A percentile compares a stretch with the other conserved stretches of the same genome.
These are phyloP conservation scores for Epizoanthus ramosus DNA, from an alignment of 92 coral and sea anemone species.

Conservation along the genomic window DNA sequence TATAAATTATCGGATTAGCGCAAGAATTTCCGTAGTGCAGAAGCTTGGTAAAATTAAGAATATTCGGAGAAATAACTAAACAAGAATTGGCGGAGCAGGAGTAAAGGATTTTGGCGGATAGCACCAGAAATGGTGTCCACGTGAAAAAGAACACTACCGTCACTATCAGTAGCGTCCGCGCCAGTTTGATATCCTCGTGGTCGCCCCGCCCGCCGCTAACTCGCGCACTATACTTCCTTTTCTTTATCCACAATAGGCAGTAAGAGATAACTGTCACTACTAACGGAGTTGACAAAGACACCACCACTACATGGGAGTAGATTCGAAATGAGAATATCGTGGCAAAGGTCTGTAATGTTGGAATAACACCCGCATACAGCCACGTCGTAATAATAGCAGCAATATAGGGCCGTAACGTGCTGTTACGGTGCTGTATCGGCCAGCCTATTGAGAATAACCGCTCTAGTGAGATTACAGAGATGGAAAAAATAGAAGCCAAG, in stretches of 20 bases:
- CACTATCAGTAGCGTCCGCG: conserved; percentile 19
- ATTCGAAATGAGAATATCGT: conserved; percentile 8
- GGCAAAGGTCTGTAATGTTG: conserved; percentile 11
- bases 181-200: conserved; percentile 20
- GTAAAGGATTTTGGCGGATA: conserved; percentile 18
- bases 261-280: conserved; percentile 24
- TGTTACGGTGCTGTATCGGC: conserved; percentile 32
- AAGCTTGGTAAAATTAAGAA: conserved; percentile 32
- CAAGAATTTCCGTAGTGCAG: conserved; percentile 36
- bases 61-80: conserved; percentile 5
- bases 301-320: conserved; percentile 17
- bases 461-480: conserved; percentile 19
- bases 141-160: conserved; percentile 31
- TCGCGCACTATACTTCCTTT: conserved; percentile 20
- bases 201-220: conserved; percentile 3
- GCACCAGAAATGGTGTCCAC: conserved; percentile 34
- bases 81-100: conserved; percentile 22
- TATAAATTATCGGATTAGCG: conserved; percentile 33
- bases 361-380: conserved; percentile 20
- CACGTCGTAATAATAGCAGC: conserved; percentile 4
- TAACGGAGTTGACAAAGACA: conserved; percentile 24
- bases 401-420: conserved; percentile 26
- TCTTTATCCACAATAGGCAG: conserved; percentile 22
- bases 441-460: conserved; percentile 24
- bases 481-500: conserved; percentile 28